These are phyloP conservation scores for Drosophila sproati DNA, from an alignment of 1,140 invertebrate genomes.

Conservation along the genomic window DNA sequence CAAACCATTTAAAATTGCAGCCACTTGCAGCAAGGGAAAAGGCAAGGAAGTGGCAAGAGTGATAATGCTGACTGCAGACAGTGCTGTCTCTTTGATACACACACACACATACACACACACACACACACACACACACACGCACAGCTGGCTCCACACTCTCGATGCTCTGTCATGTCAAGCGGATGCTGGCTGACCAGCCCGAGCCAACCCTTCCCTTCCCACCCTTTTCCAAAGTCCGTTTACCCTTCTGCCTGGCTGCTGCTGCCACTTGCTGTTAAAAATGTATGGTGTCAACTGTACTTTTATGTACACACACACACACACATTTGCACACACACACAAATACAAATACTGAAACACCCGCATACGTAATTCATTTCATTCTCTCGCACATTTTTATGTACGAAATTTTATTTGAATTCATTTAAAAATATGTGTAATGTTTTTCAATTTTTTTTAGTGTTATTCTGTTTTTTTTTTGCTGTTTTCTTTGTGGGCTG, in stretches of 20 bases:
- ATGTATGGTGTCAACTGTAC: constrained; percentile 80
- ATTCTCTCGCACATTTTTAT: constrained; percentile 69
- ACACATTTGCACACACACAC: constrained; percentile 16
- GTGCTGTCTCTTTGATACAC: constrained; percentile 47
- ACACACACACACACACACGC: constrained; percentile 23
- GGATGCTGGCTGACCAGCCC: constrained; percentile 46
- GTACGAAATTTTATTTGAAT: constrained; percentile 81
- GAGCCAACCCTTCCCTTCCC: neutral
- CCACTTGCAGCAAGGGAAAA: constrained; percentile 40
- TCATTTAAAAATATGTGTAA: constrained; percentile 81
- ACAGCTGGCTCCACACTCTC: constrained; percentile 36
- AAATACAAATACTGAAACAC: constrained; percentile 4
- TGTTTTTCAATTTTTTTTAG: constrained; percentile 43
- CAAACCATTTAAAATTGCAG: constrained; percentile 65
- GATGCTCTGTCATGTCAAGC: constrained; percentile 52
- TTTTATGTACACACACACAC: constrained; percentile 61
- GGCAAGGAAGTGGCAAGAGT: too few relatives aligned
- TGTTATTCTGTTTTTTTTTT: constrained; percentile 11
- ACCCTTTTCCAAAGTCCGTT: neutral
- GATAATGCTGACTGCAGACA: constrained; percentile 42
- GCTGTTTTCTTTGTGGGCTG: neutral
- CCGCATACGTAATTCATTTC: constrained; percentile 47
- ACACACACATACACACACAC: constrained; percentile 34
- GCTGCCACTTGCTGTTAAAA: constrained; percentile 69
- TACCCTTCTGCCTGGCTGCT: constrained; percentile 25